Percentiles rank a stretch among this genome's conserved stretches.
Evolutionary conservation across 2,113 vertebrate genomes (phyloP).

Genomic region (Mesitornis unicolor): DNA sequence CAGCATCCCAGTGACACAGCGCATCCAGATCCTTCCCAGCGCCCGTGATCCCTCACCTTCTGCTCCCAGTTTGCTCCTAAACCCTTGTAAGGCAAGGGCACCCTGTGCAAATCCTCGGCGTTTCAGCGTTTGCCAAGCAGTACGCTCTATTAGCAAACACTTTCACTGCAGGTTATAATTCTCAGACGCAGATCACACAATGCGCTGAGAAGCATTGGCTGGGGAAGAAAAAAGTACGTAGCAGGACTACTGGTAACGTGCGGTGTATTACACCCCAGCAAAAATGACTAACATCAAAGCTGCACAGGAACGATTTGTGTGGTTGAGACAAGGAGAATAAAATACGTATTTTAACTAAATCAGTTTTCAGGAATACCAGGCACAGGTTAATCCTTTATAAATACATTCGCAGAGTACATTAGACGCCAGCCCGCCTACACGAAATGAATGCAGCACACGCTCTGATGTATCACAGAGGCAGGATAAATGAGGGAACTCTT

Average conservation of each 20-base stretch:
- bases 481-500: conserved; percentile 35
- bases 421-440: conserved; percentile 47
- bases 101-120: conserved; percentile 10
- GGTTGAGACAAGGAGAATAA: conserved; percentile 48
- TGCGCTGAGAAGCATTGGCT: conserved; percentile 15
- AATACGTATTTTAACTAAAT: conserved; percentile 55
- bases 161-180: conserved; percentile 22
- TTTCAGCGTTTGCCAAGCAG: conserved; percentile 14
- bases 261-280: background rate
- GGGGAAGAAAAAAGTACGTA: background rate
- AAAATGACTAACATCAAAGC: conserved; percentile 38
- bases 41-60: background rate
- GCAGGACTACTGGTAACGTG: conserved; percentile 14
- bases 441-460: conserved; percentile 49
- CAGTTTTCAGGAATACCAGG: conserved; percentile 39
- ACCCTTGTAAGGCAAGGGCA: conserved; percentile 10
- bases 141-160: background rate
- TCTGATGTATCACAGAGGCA: conserved; percentile 7
- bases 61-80: background rate
- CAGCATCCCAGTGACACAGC: background rate
- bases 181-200: conserved; percentile 1
- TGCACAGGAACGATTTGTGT: conserved; percentile 13
- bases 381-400: conserved; percentile 63
- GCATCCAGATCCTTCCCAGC: background rate
- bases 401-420: conserved; percentile 63